Conservation (phyloP, 2,113 vertebrate species). For the Centrocercus urophasianus region DNA sequence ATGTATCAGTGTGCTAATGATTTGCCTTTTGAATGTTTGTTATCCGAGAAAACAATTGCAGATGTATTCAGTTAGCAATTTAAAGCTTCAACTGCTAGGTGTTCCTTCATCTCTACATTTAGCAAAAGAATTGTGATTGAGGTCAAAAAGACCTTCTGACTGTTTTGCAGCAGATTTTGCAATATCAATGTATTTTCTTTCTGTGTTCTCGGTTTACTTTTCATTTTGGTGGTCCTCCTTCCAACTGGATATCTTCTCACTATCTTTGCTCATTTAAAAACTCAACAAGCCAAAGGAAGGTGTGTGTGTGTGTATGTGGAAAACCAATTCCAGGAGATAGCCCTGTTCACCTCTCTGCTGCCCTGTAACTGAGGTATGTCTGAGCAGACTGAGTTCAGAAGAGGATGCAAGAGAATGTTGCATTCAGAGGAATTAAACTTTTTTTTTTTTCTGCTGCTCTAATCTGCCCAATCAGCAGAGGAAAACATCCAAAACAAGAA, state of each 20-base stretch:
- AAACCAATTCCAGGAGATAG: not conserved
- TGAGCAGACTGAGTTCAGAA: slow-evolving; percentile 20
- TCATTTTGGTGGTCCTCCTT: not conserved
- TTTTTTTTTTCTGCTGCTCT: slow-evolving; percentile 44
- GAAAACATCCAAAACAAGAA: slow-evolving; percentile 7
- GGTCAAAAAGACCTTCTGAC: not conserved
- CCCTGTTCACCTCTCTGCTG: not conserved
- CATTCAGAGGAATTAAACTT: slow-evolving; percentile 16
- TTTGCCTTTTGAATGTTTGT: not conserved
- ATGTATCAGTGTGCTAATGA: not conserved
- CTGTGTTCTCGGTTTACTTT: not conserved
- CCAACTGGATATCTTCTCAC: not conserved
- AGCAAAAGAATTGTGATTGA: not conserved
- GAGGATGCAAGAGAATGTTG: slow-evolving; percentile 15
- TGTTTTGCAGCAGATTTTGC: not conserved
- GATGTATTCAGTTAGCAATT: not conserved
- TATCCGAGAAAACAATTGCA: not conserved
- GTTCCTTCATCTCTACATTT: not conserved
- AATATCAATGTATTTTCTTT: not conserved
- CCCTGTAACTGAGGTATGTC: not conserved
- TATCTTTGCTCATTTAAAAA: not conserved
- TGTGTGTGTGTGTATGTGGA: not conserved
- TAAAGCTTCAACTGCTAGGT: not conserved
- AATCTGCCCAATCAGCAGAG: slow-evolving; percentile 21
- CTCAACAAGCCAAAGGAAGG: not conserved